Evolutionary conservation across 2,888 invertebrate genomes (phyloP), one percentile per base, ranked within the genome.

Genomic region (Drosophila picticornis): DNA sequence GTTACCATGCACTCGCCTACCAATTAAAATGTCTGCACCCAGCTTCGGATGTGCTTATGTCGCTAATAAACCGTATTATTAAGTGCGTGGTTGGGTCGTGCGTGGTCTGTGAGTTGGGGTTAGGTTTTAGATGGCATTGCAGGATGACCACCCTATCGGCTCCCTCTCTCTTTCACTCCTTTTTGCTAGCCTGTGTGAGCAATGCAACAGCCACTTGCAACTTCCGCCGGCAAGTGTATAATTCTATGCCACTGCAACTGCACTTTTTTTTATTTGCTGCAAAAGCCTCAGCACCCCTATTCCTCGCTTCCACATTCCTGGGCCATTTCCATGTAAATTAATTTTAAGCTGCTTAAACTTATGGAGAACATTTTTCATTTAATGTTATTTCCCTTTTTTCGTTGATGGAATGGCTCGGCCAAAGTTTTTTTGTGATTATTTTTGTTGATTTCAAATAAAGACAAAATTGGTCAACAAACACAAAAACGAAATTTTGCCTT

Each of bases 1-100:
- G 90, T 90, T 91, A 83, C 90, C 86, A 88, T 83, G 89, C 91
- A 81, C 75, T 86, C 91, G 87, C 91, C 91, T 88, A 91, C 91
- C 87, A 88, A 91, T 88, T 88, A 88, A 88, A 88, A 88, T 90
- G 87, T 91, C 91, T 88, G 90, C 90, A 76, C 71, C 67, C 77
- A 88, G 73, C 79, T 83, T 78, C 91, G 87, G 88, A 88, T 88
- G 91, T 88, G 91, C 88, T 88, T 88, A 88, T 91, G 90, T 90
- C 88, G 88, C 88, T 88, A 88, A 88, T 88, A 91, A 88, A 91
- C 88, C 91, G 77, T 88, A 88, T 88, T 88, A 88, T 88, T 91
- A 91, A 88, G 87, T 88, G 86, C 81, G 90, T 71, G 83, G 81
- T 79, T 56, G 80, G 73, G 63, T 19, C 29, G 64, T 29, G 52